Evolutionary conservation across 1,140 invertebrate genomes (phyloP), one percentile per base, ranked within the genome.

Genomic region (Eufriesea mexicana): DNA sequence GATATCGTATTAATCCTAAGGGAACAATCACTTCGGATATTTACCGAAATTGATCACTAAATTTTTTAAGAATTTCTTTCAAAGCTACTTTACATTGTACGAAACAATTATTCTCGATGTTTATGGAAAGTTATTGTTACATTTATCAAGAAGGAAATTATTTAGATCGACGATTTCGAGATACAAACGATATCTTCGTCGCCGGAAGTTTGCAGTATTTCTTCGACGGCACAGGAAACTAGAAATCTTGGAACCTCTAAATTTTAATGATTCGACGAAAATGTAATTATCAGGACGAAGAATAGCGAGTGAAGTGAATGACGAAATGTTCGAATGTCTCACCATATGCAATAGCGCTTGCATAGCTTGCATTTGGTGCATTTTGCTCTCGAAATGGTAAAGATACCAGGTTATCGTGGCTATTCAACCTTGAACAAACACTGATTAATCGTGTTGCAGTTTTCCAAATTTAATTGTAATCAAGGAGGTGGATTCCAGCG

Each of bases 341-440:
- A 71, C 86, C 0, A 51, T 86, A 49, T 90, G 86, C 77, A 90
- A 91, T 49, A 88, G 54, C 54, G 78, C 68, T 79, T 90, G 86
- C 64, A 75, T 90, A 84, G 59, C 87, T 42, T 89, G 89, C 84
- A 86, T 90, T 20, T 91, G 90, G 89, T 83, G 83, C 61, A 73
- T 85, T 45, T 28, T 91, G 25, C 77, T 90, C 45, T 90, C 90
- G 62, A 61, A 83, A 57, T 90, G 89, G 90, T 91, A 85, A 71
- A 78, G 67, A 42, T 10, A 25, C 7, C 51, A 2, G 23, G 10
- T 35, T 2, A 2, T 23, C 0, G 6, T 14, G 2, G 25, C 49
- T 14, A 12, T 23, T 6, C 20, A 66, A 42, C 20, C 12, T n/a
- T 4, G 5, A 49, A 1, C 0, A 14, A n/a, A 5, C 55, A 67